Evolutionary conservation across 2,113 vertebrate genomes (phyloP).

Genomic region (Pseudorectes ferrugineus): DNA sequence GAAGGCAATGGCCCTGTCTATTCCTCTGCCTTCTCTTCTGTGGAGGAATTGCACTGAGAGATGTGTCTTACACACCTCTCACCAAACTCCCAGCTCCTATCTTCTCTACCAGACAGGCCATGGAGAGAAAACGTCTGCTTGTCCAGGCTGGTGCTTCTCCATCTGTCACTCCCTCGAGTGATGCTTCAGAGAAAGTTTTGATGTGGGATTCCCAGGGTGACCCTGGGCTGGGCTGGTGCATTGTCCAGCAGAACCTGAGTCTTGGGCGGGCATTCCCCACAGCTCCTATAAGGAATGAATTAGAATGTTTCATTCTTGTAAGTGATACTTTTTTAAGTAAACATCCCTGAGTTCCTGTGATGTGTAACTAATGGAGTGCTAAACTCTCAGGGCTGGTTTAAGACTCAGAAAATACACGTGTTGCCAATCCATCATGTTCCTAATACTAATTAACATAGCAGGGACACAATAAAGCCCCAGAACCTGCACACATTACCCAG

Average conservation of each 20-base stretch:
- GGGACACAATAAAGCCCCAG: conserved; percentile 77
- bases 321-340: conserved; percentile 79
- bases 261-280: background rate
- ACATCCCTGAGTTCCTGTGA: conserved; percentile 71
- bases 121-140: background rate
- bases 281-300: conserved; percentile 59
- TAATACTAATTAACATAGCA: conserved; percentile 93
- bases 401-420: conserved; percentile 82
- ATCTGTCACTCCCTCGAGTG: background rate
- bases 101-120: background rate
- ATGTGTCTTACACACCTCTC: background rate
- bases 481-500: conserved; percentile 72
- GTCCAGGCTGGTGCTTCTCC: background rate
- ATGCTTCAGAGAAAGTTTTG: conserved; percentile 4
- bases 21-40: background rate
- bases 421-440: conserved; percentile 86
- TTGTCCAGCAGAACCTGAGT: background rate
- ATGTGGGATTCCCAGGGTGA: conserved; percentile 27
- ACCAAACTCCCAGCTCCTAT: background rate
- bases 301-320: conserved; percentile 73
- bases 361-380: conserved; percentile 81
- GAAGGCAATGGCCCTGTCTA: background rate
- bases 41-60: rapidly evolving
- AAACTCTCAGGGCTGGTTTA: conserved; percentile 82
- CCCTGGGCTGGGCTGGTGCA: background rate